phyloP scores from a whole-genome alignment of 64 coral and sea anemone genomes.

The Pocillopora verrucosa region DNA sequence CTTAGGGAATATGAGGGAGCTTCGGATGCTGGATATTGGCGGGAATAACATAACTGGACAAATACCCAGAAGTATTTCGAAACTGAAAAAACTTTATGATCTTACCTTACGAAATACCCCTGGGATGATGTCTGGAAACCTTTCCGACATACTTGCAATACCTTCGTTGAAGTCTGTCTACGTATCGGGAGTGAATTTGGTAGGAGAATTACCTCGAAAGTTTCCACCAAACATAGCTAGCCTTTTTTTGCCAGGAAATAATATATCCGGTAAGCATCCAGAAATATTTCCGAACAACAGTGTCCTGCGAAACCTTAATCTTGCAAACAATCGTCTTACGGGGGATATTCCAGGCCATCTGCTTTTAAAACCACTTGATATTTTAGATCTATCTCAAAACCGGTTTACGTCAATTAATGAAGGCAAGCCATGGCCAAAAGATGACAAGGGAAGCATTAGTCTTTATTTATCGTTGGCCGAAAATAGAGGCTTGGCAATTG shows the following conservation, averaged over 20 bases:
- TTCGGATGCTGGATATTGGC: not conserved
- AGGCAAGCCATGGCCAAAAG: not conserved
- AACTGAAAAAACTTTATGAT: not conserved
- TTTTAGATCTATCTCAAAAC: conserved; percentile 45
- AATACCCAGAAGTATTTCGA: conserved; percentile 16
- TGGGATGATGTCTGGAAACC: conserved; percentile 25
- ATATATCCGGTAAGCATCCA: not conserved
- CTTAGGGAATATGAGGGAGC: conserved; percentile 18
- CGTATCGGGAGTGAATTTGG: conserved; percentile 32
- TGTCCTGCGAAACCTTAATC: not conserved
- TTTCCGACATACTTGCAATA: conserved; percentile 20
- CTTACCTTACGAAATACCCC: not conserved
- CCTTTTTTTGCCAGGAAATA: conserved; percentile 26
- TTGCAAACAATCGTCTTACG: conserved; percentile 18
- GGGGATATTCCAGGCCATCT: conserved; percentile 23
- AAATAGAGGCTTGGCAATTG: conserved; percentile 41
- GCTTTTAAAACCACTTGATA: not conserved
- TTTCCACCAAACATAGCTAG: not conserved
- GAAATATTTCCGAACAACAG: not conserved
- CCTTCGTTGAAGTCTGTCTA: not conserved
- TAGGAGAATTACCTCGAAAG: not conserved
- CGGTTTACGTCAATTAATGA: conserved; percentile 4
- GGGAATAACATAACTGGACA: conserved; percentile 8
- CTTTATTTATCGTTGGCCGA: conserved; percentile 13
- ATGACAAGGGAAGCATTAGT: not conserved